Evolutionary conservation across 2,888 invertebrate species (phyloP).

Genomic region (Thecophora atra): DNA sequence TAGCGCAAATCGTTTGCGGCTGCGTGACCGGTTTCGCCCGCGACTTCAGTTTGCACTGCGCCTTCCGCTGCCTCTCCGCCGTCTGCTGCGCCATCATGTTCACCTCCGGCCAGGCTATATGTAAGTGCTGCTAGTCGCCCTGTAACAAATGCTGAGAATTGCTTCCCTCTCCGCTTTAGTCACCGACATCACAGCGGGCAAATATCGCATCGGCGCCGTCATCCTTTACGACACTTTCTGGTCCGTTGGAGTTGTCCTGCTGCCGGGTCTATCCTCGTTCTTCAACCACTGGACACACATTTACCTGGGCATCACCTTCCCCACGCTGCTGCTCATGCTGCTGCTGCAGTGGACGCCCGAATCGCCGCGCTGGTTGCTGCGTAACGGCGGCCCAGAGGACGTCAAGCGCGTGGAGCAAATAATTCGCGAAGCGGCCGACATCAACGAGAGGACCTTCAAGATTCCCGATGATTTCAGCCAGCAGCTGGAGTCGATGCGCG

Average conservation of each 20-base stretch:
- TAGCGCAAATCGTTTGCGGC: conserved; percentile 64
- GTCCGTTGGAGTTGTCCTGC: conserved; percentile 66
- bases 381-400: conserved; percentile 56
- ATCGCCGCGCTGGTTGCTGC: conserved; percentile 66
- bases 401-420: conserved; percentile 61
- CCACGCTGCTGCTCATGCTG: conserved; percentile 62
- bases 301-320: conserved; percentile 66
- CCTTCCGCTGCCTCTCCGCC: conserved; percentile 65
- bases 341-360: conserved; percentile 66
- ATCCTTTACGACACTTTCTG: conserved; percentile 67
- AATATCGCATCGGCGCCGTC: conserved; percentile 60
- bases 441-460: conserved; percentile 61
- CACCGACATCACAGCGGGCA: conserved; percentile 64
- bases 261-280: conserved; percentile 63
- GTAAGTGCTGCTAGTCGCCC: conserved; percentile 61
- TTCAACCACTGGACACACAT: conserved; percentile 65
- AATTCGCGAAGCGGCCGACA: conserved; percentile 59
- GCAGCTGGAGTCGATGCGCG: conserved; percentile 57
- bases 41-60: conserved; percentile 64
- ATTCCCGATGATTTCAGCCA: conserved; percentile 60
- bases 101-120: conserved; percentile 65
- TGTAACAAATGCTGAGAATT: too few relatives aligned
- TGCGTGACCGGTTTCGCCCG: conserved; percentile 63
- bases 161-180: conserved; percentile 53
- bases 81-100: conserved; percentile 67